Evolutionary conservation across 2,888 invertebrate genomes (phyloP).

Genomic region (Lathronympha strigana): DNA sequence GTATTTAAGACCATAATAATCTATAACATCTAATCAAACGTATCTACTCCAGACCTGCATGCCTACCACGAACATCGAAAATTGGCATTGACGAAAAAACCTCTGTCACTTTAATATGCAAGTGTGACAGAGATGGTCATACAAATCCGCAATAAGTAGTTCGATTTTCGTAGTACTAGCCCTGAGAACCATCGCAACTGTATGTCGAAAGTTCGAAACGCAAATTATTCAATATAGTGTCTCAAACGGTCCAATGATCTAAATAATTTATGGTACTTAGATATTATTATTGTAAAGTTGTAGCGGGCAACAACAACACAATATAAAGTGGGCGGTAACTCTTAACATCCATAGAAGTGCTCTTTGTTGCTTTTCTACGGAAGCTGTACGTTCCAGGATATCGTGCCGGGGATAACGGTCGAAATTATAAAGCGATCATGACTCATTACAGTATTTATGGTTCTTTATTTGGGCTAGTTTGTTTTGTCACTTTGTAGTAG

Average conservation of each 20-base stretch:
- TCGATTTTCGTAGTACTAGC: too few relatives aligned
- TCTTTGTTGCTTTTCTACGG: conserved; percentile 34
- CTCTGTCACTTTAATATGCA: too few relatives aligned
- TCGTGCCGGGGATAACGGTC: conserved; percentile 20
- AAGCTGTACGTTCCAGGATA: conserved; percentile 30
- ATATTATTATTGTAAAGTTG: too few relatives aligned
- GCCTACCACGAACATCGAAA: too few relatives aligned
- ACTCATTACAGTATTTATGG: conserved; percentile 20
- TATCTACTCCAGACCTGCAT: too few relatives aligned
- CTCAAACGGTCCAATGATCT: background rate
- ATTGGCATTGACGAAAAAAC: too few relatives aligned
- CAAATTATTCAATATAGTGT: background rate
- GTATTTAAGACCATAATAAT: too few relatives aligned
- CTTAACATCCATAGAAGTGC: background rate
- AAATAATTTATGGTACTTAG: too few relatives aligned
- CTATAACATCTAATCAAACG: too few relatives aligned
- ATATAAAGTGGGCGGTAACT: conserved; percentile 3
- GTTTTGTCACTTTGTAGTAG: background rate
- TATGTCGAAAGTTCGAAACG: background rate
- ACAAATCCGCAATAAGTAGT: too few relatives aligned
- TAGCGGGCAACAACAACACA: background rate
- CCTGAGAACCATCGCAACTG: background rate
- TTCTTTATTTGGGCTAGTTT: background rate
- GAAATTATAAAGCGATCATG: conserved; percentile 36
- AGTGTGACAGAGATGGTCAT: too few relatives aligned